These are phyloP conservation scores for Ctena decussata DNA, from an alignment of 2,888 invertebrate genomes.

Conservation along the genomic window DNA sequence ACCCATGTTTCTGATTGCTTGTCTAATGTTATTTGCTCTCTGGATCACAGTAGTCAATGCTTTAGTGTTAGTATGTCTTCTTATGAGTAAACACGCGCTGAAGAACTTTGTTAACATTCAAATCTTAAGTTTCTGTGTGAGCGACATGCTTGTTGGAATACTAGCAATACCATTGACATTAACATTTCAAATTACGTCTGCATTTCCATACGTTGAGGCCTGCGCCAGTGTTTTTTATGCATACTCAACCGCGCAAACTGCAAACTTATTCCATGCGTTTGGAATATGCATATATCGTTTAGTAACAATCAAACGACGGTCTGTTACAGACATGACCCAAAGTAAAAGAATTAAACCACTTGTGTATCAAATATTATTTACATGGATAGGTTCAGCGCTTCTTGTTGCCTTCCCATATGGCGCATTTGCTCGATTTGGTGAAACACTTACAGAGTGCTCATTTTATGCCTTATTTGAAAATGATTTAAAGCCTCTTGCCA, in stretches of 20 bases:
- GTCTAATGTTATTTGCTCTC: neutral
- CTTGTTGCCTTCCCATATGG: neutral
- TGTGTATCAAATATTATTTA: neutral
- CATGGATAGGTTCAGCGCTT: neutral
- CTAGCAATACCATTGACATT: neutral
- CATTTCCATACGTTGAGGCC: neutral
- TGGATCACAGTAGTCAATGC: neutral
- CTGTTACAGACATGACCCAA: neutral
- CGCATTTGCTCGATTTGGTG: neutral
- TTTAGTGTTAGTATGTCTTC: neutral
- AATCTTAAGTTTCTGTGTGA: neutral
- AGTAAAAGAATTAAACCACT: neutral
- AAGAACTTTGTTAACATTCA: constrained; percentile 11
- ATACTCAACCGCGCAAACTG: neutral
- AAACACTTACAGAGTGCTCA: neutral
- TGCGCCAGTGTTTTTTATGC: neutral
- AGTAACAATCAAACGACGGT: neutral
- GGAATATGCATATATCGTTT: neutral
- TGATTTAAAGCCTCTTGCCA: neutral
- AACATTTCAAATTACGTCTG: neutral
- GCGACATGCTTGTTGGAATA: neutral
- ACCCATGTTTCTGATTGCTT: neutral
- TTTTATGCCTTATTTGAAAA: neutral
- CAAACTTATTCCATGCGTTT: neutral
- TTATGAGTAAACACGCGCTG: neutral